These are phyloP conservation scores for Tylochromis polylepis DNA, from an alignment of 2,113 vertebrate species.

Conservation along the genomic window DNA sequence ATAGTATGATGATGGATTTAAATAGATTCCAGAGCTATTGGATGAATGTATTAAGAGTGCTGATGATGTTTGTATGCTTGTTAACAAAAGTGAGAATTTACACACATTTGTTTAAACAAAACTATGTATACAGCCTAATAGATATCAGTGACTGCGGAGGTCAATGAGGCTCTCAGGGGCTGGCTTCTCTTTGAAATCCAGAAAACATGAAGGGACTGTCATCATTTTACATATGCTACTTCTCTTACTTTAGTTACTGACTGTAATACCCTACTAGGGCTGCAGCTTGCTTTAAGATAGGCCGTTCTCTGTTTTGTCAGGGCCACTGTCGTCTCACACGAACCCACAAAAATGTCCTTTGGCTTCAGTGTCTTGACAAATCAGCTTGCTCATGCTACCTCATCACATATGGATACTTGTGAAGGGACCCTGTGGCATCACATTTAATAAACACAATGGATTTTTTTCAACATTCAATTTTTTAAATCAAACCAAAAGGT, in stretches of 20 bases:
- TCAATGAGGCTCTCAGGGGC: neutral
- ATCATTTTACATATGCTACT: neutral
- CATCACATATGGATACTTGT: neutral
- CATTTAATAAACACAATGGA: neutral
- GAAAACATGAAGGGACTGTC: neutral
- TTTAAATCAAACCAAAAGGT: neutral
- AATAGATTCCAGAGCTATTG: conserved; percentile 8
- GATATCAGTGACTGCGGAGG: neutral
- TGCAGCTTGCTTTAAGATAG: neutral
- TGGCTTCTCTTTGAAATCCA: neutral
- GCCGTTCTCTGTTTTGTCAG: neutral
- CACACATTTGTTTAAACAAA: neutral
- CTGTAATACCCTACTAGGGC: too few relatives aligned
- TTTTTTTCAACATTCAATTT: neutral
- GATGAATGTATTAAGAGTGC: neutral
- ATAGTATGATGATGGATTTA: conserved; percentile 26
- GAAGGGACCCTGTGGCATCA: neutral
- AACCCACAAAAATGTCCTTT: neutral
- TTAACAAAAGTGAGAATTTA: neutral
- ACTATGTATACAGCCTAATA: neutral
- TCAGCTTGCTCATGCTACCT: neutral
- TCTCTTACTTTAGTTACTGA: neutral
- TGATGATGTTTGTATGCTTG: neutral
- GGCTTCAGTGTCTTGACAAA: neutral
- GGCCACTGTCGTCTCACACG: neutral